A percentile compares a stretch with the other conserved stretches of the same genome.
Evolutionary conservation across 2,888 invertebrate genomes (phyloP).

Genomic region (Drosophila kanekoi): DNA sequence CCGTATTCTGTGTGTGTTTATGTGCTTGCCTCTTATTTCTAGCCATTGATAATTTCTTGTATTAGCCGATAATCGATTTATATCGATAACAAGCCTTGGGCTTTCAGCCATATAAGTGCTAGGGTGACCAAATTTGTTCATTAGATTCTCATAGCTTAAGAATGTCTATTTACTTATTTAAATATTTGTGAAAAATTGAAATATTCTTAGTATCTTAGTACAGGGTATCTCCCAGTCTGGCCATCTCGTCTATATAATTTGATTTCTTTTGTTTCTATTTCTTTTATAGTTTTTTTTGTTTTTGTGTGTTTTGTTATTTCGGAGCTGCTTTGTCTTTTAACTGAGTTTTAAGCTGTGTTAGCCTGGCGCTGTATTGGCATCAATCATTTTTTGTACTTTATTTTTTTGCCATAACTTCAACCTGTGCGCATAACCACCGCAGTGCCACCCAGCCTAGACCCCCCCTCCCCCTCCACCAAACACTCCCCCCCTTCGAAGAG

Average conservation of each 20-base stretch:
- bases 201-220: no score
- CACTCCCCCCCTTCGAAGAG: not conserved
- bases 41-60: no score
- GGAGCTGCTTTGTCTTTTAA: constrained; percentile 64
- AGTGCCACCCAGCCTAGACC: constrained; percentile 13
- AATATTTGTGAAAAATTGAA: no score
- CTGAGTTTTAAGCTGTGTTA: constrained; percentile 76
- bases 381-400: constrained; percentile 68
- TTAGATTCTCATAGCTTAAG: no score
- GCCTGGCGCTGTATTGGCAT: constrained; percentile 71
- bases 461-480: constrained; percentile 2
- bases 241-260: constrained; percentile 16
- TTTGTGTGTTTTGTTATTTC: constrained; percentile 48
- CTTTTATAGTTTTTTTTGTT: constrained; percentile 26
- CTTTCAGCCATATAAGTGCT: no score
- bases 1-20: no score
- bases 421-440: constrained; percentile 58
- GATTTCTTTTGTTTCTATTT: constrained; percentile 47
- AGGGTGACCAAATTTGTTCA: no score
- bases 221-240: not conserved
- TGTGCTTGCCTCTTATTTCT: no score
- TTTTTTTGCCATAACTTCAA: constrained; percentile 51
- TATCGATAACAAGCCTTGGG: no score
- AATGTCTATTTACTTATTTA: no score
- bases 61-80: no score